Conservation (phyloP, 2,797 vertebrate species). For the Halcyon badia region DNA sequence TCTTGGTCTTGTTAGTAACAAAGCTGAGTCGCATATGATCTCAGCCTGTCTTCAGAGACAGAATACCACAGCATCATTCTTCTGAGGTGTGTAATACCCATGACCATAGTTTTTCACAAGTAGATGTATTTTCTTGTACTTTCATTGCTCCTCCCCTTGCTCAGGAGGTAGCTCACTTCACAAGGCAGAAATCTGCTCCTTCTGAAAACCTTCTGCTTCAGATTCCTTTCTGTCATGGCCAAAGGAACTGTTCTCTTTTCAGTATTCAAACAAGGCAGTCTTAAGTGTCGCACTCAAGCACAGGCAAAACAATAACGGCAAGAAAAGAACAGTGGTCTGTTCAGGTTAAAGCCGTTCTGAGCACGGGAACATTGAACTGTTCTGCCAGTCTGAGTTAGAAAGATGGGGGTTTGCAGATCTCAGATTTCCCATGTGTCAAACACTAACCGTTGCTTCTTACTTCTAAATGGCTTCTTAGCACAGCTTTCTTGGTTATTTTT, state of each 20-base stretch:
- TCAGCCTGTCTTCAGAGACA: neutral
- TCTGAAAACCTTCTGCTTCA: neutral
- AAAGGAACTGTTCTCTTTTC: neutral
- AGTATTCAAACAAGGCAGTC: neutral
- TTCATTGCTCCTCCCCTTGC: neutral
- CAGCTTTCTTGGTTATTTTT: neutral
- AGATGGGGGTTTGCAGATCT: neutral
- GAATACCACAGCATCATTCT: neutral
- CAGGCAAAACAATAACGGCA: neutral
- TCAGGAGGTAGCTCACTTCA: neutral
- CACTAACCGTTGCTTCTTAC: neutral
- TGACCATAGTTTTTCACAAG: neutral
- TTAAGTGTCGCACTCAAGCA: neutral
- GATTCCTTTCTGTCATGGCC: neutral
- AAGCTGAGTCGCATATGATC: neutral
- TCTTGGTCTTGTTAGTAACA: neutral
- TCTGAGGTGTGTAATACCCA: neutral
- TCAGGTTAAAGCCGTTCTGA: neutral
- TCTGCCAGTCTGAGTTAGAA: neutral
- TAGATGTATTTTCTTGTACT: neutral
- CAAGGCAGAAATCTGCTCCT: neutral
- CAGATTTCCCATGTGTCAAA: neutral
- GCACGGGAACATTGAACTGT: neutral
- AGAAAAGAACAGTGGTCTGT: neutral
- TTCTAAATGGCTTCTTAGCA: neutral